Evolutionary conservation across 2,113 vertebrate species (phyloP), one percentile per base, ranked within the genome.

Genomic region (Corapipo altera): DNA sequence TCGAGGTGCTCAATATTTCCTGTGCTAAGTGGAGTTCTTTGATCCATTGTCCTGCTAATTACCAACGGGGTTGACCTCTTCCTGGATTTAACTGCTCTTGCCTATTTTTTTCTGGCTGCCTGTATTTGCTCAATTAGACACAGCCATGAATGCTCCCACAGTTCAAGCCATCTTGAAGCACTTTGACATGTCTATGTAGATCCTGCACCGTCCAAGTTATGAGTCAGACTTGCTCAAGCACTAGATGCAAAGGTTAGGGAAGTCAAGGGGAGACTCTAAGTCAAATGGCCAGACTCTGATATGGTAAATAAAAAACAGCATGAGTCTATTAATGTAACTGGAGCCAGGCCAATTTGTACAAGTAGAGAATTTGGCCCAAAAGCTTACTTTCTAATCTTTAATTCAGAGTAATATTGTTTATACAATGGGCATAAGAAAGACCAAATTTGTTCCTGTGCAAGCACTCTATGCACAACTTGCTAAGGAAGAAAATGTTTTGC

Each of bases 91-190:
- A 93, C 79, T 88, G 39, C 74, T 85, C 69, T 76, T 89, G 91
- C 26, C 85, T 18, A 32, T 54, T 93, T 96, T 95, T 88, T 95
- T 51, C 91, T 86, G 59, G 64, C 78, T 96, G 72, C 75, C 78
- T 91, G 27, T 96, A 84, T 95, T 96, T 96, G 92, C 95, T 94
- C 96, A 95, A 96, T 96, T 96, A 94, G 96, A 92, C 79, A 65
- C 24, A 95, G 83, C 39, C 61, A 86, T 91, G 88, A 96, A 94
- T 95, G 83, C 79, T 88, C 65, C 76, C 85, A 86, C 72, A 93
- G 90, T 97, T 80, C 83, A 92, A 80, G n/a, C 24, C 73, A 61
- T 59, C 76, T 32, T 86, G 72, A 74, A 86, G 79, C 28, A 52
- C 41, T 95, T 52, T 44, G 48, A 41, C 52, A 93, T 49, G 67